Evolutionary conservation across 2,888 invertebrate genomes (phyloP), one percentile per base, ranked within the genome.

Genomic region (Camponotus fellah): DNA sequence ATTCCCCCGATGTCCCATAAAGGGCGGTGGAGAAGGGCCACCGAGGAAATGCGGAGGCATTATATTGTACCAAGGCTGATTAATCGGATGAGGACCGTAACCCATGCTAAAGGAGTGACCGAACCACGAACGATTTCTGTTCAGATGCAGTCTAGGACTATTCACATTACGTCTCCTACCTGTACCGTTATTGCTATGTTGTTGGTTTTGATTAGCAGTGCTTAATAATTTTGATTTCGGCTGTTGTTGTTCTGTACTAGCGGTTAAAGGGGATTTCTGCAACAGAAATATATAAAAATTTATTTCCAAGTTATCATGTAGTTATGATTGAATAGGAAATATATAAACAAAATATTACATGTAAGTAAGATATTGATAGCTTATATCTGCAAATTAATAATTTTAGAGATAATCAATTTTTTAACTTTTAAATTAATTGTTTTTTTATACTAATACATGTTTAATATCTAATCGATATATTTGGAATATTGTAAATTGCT

Each of bases 51-150:
- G 93, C 66, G 93, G 94, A 17, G 94, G 94, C 92, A 94, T 93
- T 77, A 93, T 91, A 66, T 92, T 93, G 89, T 93, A 94, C 92
- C 94, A 93, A 8, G 94, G 93, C 85, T 94, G 94, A 84, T 79
- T 93, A 91, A 94, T 93, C 74, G 94, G 93, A 89, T 94, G 94
- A 80, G 92, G 92, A 82, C 94, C 93, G 72, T 93, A 94, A 79
- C 93, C 94, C 94, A 94, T 93, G 85, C 87, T 92, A 85, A 93
- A 93, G 77, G 93, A 92, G 86, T 94, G 94, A 84, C 93, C 93
- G 83, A 94, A 93, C 94, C 94, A 94, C 46, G 93, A 93, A 87
- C 94, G 94, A 91, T 94, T 94, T 89, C 94, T 90, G 84, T 93
- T 93, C 34, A 91, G 74, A 83, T 94, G 93, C 26, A 92, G 87